phyloP scores from a whole-genome alignment of 2,888 invertebrate species.

The Apodemia duryi region DNA sequence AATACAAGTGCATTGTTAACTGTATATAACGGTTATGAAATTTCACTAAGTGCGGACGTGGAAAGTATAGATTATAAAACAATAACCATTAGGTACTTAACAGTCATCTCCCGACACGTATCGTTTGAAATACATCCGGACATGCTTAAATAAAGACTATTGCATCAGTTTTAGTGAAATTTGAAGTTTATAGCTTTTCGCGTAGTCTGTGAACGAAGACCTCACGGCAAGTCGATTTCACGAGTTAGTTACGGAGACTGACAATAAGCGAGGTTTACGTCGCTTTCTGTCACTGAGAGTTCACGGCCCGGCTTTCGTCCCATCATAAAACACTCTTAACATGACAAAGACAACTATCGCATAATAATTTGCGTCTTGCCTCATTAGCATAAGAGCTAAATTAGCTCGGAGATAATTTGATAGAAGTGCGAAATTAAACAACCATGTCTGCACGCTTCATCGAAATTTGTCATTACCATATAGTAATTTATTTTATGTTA shows the following conservation, averaged over 20 bases:
- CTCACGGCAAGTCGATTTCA: conserved; percentile 69
- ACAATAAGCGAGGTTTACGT: conserved; percentile 66
- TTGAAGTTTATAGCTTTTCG: conserved; percentile 15
- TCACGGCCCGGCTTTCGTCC: conserved; percentile 52
- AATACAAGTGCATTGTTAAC: too few relatives aligned
- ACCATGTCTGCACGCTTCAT: conserved; percentile 43
- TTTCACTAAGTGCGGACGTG: too few relatives aligned
- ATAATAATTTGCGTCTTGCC: conserved; percentile 33
- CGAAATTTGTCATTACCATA: conserved; percentile 39
- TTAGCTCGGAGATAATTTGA: conserved; percentile 25
- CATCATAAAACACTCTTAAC: conserved; percentile 60
- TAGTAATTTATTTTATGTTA: conserved; percentile 8
- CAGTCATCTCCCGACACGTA: not conserved
- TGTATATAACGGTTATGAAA: too few relatives aligned
- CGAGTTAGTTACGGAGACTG: conserved; percentile 72
- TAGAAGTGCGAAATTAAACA: conserved; percentile 38
- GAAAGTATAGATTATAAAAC: too few relatives aligned
- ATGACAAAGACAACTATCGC: conserved; percentile 40
- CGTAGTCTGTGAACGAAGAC: conserved; percentile 40
- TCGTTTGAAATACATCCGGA: not conserved
- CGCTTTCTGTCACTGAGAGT: conserved; percentile 56
- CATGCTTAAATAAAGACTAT: conserved; percentile 15
- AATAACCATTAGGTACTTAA: too few relatives aligned
- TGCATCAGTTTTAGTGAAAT: conserved; percentile 11
- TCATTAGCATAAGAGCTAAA: conserved; percentile 37